A percentile compares a stretch with the other conserved stretches of the same genome.
Conservation (phyloP, 2,888 invertebrate species). For the Athalia rosae region DNA sequence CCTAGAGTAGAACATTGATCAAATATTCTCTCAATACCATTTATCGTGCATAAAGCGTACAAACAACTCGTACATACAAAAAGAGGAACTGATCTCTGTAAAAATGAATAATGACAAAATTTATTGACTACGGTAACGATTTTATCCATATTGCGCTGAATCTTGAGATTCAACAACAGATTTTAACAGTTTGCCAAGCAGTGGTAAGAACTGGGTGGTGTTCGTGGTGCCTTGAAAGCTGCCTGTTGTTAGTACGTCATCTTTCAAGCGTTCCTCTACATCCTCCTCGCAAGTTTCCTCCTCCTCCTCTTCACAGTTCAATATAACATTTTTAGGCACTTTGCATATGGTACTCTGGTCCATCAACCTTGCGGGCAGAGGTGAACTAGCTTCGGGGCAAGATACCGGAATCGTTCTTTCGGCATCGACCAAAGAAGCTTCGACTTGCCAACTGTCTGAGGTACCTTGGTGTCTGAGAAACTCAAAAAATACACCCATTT, state of each 20-base stretch:
- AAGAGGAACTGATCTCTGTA: neutral
- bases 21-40: no score
- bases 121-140: neutral
- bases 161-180: conserved; percentile 69
- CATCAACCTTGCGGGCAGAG: conserved; percentile 63
- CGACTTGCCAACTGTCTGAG: conserved; percentile 59
- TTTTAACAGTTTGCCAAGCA: conserved; percentile 69
- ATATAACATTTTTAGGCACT: conserved; percentile 48
- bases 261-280: conserved; percentile 49
- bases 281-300: conserved; percentile 48
- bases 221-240: conserved; percentile 55
- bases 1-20: neutral
- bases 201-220: conserved; percentile 62
- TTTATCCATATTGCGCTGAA: conserved; percentile 66
- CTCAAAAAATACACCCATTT: conserved; percentile 70
- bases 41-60: no score
- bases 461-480: conserved; percentile 66
- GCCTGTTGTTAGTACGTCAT: conserved; percentile 65
- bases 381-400: conserved; percentile 53
- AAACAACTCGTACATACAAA: neutral
- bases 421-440: conserved; percentile 57
- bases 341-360: conserved; percentile 59
- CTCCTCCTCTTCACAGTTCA: neutral
- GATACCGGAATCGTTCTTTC: conserved; percentile 58
- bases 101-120: neutral